Conservation (phyloP, 2,797 vertebrate genomes). For the Brachyrhaphis roseni region DNA sequence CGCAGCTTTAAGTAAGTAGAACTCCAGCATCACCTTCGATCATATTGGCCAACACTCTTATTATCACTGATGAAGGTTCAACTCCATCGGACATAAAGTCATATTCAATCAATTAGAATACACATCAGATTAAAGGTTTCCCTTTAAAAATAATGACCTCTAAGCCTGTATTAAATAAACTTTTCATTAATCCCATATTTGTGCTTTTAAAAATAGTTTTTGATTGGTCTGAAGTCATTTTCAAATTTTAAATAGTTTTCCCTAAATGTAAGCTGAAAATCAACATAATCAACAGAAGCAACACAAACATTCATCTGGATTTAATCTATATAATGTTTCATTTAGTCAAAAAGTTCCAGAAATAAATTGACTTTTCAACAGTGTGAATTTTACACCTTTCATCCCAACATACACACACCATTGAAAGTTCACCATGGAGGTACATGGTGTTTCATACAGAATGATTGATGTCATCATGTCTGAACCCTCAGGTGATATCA, state of each 20-base stretch:
- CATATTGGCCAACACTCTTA: background rate
- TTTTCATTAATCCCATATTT: background rate
- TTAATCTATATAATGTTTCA: background rate
- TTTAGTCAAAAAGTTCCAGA: background rate
- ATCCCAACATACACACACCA: background rate
- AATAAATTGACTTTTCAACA: background rate
- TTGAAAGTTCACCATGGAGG: background rate
- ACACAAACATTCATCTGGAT: background rate
- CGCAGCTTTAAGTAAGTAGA: background rate
- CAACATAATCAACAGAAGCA: no score
- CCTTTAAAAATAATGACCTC: background rate
- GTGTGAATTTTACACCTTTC: background rate
- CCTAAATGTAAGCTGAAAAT: no score
- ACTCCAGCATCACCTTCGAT: background rate
- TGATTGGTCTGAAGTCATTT: no score
- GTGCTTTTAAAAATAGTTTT: no score
- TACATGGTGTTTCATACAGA: background rate
- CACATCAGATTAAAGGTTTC: background rate
- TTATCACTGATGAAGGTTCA: background rate
- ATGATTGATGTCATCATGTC: background rate
- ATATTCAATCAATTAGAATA: background rate
- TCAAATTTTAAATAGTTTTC: no score
- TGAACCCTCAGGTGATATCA: background rate
- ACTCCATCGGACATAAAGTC: background rate
- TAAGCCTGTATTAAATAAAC: background rate